These are phyloP conservation scores for Scomber japonicus DNA, from an alignment of 2,113 vertebrate species.

Conservation along the genomic window DNA sequence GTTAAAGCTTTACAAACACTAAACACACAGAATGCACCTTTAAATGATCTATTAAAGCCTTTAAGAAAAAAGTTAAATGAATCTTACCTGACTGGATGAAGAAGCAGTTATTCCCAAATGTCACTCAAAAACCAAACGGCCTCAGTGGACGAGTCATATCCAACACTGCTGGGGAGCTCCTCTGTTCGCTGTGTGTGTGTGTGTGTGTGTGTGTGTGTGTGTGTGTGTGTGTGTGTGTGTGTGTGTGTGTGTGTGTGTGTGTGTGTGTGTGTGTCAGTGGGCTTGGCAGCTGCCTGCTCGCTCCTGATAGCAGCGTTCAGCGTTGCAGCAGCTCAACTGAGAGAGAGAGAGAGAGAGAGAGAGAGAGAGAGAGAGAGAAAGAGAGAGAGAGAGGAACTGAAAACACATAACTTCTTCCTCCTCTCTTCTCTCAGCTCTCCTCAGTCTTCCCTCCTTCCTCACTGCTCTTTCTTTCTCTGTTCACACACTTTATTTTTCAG, in stretches of 20 bases:
- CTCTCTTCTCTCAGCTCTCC: neutral
- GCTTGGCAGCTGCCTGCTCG: conserved; percentile 71
- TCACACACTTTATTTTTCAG: conserved; percentile 1
- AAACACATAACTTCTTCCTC: neutral
- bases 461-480: conserved; percentile 3
- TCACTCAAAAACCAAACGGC: conserved; percentile 18
- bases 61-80: too few relatives aligned
- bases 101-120: conserved; percentile 39
- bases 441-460: neutral
- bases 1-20: neutral
- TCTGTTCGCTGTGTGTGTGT: too few relatives aligned
- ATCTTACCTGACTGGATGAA: conserved; percentile 68
- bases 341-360: neutral
- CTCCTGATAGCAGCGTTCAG: conserved; percentile 78
- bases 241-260: conserved; percentile 44
- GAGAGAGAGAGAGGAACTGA: too few relatives aligned
- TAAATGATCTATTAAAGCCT: neutral
- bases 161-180: conserved; percentile 22
- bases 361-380: too few relatives aligned
- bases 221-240: conserved; percentile 40
- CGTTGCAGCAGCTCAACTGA: neutral
- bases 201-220: too few relatives aligned
- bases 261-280: conserved; percentile 45
- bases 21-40: neutral
- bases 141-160: conserved; percentile 58